Base-by-base conservation (phyloP, 2,113 vertebrate genomes). In the Eurystomus gularis region DNA sequence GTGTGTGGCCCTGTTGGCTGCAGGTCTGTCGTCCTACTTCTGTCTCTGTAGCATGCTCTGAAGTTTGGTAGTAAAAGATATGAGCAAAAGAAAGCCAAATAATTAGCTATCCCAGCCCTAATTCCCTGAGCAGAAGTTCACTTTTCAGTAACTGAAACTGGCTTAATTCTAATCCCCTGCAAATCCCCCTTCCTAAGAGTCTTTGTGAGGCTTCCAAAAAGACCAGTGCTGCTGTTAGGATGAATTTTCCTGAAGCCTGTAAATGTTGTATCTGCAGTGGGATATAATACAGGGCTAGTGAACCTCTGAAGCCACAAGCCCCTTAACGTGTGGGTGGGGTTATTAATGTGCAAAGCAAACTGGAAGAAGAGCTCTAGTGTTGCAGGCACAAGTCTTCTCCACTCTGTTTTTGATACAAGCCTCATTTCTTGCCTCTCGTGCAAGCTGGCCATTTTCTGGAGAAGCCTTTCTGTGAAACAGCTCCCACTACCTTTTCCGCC, bases 61-160 rank as follows among this genome's bases (percentile, higher is more conserved):
- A 75, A 42, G 37, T 73, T 93, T 72, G 54, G 10, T 90, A 95
- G 49, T 48, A 49, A 94, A 91, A 93, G 90, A 90, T 65, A 80
- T 4, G n/a, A 91, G 93, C 19, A 49, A 52, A 91, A 90, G 60
- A 60, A 81, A 86, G 46, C 68, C 68, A 95, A 95, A 80, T 88
- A 92, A 90, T 96, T 96, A 95, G 72, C 69, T 95, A 65, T 86
- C 28, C 49, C 68, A 66, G 60, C 54, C 86, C 35, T 95, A 95
- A 97, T 94, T 94, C 93, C 75, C 79, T 87, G 62, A 46, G 49
- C 84, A 92, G 64, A 86, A 95, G 65, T 94, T 97, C 76, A 93
- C 90, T 93, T 94, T 83, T 90, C 85, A 95, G 94, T 95, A 96
- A 95, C 82, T 95, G 95, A 96, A 96, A 97, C 92, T 79, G 89